Evolutionary conservation across 2,113 vertebrate genomes (phyloP).

Genomic region (Aldabrachelys gigantea): DNA sequence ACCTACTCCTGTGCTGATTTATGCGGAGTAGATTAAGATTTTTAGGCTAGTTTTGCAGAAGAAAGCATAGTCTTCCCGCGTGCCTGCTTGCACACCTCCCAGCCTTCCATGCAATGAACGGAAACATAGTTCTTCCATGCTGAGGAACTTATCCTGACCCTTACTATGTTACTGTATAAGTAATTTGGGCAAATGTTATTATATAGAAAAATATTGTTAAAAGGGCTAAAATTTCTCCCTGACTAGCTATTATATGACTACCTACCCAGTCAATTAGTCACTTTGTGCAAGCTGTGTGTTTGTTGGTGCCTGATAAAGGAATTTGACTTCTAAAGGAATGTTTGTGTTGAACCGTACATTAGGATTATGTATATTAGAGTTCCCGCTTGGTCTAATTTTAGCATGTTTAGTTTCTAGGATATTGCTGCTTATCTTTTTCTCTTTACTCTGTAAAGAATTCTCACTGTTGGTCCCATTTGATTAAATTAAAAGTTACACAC

Average conservation of each 20-base stretch:
- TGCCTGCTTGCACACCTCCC: not conserved
- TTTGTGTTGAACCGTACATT: not conserved
- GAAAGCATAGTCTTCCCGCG: not conserved
- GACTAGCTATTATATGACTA: not conserved
- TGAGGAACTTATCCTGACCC: not conserved
- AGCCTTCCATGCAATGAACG: not conserved
- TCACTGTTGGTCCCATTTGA: not conserved
- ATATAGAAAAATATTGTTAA: not conserved
- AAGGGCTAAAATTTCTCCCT: not conserved
- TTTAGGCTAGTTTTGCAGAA: not conserved
- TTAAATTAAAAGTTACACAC: not conserved
- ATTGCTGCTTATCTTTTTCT: not conserved
- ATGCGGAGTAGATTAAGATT: not conserved
- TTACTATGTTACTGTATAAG: not conserved
- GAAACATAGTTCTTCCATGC: not conserved
- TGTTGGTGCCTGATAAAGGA: not conserved
- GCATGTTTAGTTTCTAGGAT: not conserved
- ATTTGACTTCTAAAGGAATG: not conserved
- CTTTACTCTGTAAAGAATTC: not conserved
- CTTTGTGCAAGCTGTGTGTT: not conserved
- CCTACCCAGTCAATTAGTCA: not conserved
- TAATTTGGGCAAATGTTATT: not conserved
- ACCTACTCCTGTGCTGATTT: not conserved
- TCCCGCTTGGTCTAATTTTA: not conserved
- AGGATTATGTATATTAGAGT: not conserved